A percentile compares a stretch with the other conserved stretches of the same genome.
These are phyloP conservation scores for Muscina levida DNA, from an alignment of 2,888 invertebrate genomes.

Conservation along the genomic window DNA sequence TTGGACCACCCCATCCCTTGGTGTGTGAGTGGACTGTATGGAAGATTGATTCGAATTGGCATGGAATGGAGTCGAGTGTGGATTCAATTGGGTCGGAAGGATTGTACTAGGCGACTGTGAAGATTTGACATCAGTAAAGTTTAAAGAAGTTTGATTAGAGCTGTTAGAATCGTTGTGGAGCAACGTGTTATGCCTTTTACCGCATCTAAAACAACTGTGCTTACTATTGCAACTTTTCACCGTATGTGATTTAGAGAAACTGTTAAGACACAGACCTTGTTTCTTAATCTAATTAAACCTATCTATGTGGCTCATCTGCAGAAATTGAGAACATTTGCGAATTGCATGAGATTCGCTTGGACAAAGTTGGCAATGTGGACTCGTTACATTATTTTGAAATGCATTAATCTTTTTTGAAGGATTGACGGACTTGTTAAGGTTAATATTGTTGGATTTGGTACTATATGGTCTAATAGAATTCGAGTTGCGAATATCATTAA, in stretches of 20 bases:
- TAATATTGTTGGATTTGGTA: not conserved
- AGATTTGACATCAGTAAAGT: too few relatives aligned
- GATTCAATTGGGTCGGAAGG: not conserved
- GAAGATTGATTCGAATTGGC: not conserved
- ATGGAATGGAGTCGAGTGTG: not conserved
- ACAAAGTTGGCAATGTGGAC: too few relatives aligned
- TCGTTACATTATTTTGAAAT: too few relatives aligned
- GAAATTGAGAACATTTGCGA: slow-evolving; percentile 5
- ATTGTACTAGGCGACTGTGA: too few relatives aligned
- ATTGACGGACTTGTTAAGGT: not conserved
- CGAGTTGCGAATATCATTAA: slow-evolving; percentile 11
- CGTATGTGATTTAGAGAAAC: slow-evolving; percentile 30
- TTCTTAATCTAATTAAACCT: slow-evolving; percentile 13
- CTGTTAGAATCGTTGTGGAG: too few relatives aligned
- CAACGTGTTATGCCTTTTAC: slow-evolving; percentile 44
- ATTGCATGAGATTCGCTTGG: not conserved
- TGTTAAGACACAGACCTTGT: slow-evolving; percentile 23
- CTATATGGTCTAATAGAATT: not conserved
- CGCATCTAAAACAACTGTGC: slow-evolving; percentile 28
- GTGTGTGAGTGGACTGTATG: not conserved
- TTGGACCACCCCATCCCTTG: too few relatives aligned
- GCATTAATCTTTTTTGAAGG: too few relatives aligned
- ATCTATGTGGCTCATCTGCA: slow-evolving; percentile 7
- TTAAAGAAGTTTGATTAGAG: not conserved
- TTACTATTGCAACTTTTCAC: slow-evolving; percentile 40